phyloP scores from a whole-genome alignment of 2,888 invertebrate species.

The Melanophora roralis region DNA sequence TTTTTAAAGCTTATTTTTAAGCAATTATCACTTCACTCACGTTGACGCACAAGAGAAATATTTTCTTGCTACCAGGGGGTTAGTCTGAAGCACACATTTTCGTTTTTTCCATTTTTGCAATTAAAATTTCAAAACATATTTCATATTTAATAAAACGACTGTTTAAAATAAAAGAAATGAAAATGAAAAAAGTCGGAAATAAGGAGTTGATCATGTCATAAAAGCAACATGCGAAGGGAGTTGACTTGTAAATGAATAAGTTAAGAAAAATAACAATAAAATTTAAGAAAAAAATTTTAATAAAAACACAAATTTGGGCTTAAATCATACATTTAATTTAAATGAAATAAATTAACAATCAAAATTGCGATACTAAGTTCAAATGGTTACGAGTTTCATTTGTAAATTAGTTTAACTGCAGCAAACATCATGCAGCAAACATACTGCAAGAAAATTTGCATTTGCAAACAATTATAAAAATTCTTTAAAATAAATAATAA shows the following conservation, averaged over 20 bases:
- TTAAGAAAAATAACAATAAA: neutral
- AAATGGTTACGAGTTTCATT: neutral
- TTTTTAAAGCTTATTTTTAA: neutral
- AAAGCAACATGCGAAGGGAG: constrained; percentile 48
- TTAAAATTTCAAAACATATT: constrained; percentile 33
- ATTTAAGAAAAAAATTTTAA: constrained; percentile 8
- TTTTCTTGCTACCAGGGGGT: neutral
- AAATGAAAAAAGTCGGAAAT: constrained; percentile 21
- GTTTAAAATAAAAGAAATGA: constrained; percentile 26
- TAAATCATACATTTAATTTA: constrained; percentile 1
- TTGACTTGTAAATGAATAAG: constrained; percentile 1
- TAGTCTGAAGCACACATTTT: neutral
- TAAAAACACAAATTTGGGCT: constrained; percentile 18
- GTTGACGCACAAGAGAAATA: neutral
- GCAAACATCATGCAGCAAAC: neutral
- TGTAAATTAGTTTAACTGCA: neutral
- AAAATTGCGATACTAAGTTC: neutral
- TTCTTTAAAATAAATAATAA: too few relatives aligned
- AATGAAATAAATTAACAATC: neutral
- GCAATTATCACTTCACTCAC: constrained; percentile 11
- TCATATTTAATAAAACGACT: constrained; percentile 32
- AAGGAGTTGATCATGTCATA: constrained; percentile 48
- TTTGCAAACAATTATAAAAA: neutral
- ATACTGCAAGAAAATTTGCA: neutral
- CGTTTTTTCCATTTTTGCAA: neutral